Evolutionary conservation across 2,113 vertebrate species (phyloP).

Genomic region (Hipposideros armiger): DNA sequence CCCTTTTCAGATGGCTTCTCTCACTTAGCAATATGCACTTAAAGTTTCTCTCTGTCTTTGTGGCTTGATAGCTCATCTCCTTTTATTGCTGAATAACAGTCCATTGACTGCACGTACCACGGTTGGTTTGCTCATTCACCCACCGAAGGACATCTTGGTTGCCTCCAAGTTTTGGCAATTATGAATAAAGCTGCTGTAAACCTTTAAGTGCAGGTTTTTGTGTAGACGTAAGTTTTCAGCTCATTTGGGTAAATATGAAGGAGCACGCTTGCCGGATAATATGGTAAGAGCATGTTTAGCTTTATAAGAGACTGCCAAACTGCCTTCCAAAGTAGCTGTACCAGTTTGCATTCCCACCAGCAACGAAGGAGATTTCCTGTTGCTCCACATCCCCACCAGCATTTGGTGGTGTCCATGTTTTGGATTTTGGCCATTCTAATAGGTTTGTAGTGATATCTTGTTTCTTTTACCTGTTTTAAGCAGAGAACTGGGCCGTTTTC

Average conservation of each 20-base stretch:
- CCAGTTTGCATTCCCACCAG: background rate
- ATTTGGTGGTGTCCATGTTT: background rate
- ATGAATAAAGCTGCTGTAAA: background rate
- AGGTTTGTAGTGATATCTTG: background rate
- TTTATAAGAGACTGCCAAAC: background rate
- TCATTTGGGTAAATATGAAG: conserved; percentile 47
- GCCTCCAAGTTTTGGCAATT: background rate
- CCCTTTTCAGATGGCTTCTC: background rate
- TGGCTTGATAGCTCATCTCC: background rate
- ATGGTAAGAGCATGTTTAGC: background rate
- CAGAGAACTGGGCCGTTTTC: background rate
- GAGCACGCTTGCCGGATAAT: background rate
- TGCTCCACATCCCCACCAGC: background rate
- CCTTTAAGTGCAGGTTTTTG: background rate
- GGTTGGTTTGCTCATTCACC: background rate
- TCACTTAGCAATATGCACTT: background rate
- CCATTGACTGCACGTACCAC: background rate
- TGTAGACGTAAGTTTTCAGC: conserved; percentile 11
- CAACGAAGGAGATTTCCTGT: background rate
- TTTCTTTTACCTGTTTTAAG: conserved; percentile 2
- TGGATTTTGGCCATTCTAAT: background rate
- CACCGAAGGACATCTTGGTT: background rate
- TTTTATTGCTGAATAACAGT: background rate
- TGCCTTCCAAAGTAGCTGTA: background rate
- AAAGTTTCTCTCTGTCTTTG: background rate